Conservation (phyloP, 35 echinoderm and acorn worm species). For the Amphiura filiformis region DNA sequence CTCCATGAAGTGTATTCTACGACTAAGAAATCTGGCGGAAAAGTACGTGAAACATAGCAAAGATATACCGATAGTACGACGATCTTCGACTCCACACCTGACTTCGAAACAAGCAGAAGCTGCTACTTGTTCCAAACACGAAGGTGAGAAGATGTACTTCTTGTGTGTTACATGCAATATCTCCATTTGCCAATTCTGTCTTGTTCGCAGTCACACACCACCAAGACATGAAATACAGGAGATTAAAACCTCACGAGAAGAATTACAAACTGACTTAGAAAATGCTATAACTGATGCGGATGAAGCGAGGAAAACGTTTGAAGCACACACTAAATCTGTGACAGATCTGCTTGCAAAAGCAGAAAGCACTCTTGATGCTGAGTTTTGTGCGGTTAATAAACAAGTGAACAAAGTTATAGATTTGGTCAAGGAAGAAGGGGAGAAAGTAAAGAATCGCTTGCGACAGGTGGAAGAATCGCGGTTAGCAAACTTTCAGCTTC, state of each 20-base stretch:
- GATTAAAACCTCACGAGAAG: background rate
- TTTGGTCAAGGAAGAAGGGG: background rate
- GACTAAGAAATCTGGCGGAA: background rate
- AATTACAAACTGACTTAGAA: background rate
- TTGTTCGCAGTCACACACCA: background rate
- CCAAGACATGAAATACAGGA: background rate
- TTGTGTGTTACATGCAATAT: background rate
- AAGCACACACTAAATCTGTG: background rate
- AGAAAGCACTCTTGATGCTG: background rate
- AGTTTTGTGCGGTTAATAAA: background rate
- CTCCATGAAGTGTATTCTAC: background rate
- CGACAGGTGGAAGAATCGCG: background rate
- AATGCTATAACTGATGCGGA: background rate
- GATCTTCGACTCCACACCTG: background rate
- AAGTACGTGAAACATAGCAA: background rate
- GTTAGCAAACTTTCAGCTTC: background rate
- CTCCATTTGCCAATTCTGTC: background rate
- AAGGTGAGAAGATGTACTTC: constrained; percentile 4
- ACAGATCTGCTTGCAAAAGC: background rate
- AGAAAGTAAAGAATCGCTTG: background rate
- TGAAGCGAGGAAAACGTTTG: background rate
- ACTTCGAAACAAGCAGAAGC: background rate
- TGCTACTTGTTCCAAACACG: background rate
- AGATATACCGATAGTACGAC: background rate
- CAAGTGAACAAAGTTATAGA: background rate